These are phyloP conservation scores for Strix aluco DNA, from an alignment of 2,113 vertebrate genomes.

Conservation along the genomic window DNA sequence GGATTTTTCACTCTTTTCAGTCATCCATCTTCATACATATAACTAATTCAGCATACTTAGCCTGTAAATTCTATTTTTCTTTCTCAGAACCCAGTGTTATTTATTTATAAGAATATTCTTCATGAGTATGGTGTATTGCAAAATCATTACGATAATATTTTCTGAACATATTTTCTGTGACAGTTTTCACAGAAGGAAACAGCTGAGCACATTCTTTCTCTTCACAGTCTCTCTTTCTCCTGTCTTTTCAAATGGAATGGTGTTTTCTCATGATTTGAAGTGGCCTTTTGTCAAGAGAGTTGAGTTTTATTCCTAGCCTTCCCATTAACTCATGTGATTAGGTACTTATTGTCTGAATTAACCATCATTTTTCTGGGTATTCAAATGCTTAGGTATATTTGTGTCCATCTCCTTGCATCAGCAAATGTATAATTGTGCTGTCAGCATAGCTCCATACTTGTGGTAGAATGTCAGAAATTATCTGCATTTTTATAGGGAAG, in stretches of 20 bases:
- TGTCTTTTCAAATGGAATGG: neutral
- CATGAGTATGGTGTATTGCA: fast-evolving
- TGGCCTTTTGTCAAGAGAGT: neutral
- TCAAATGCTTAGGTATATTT: neutral
- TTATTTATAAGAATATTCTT: neutral
- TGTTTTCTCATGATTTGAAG: neutral
- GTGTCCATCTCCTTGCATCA: neutral
- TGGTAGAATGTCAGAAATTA: neutral
- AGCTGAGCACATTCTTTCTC: neutral
- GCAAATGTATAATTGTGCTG: neutral
- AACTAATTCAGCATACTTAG: neutral
- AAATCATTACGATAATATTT: neutral
- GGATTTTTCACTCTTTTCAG: neutral
- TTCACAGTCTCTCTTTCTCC: neutral
- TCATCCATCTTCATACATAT: neutral
- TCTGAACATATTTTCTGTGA: neutral
- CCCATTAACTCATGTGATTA: neutral
- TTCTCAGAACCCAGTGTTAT: neutral
- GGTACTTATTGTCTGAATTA: neutral
- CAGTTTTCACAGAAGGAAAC: neutral
- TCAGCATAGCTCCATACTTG: neutral
- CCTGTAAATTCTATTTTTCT: neutral
- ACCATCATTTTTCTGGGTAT: neutral
- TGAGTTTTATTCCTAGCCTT: neutral
- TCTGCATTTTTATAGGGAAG: neutral